Conservation (phyloP, 2,797 vertebrate genomes). For the Falco concolor region DNA sequence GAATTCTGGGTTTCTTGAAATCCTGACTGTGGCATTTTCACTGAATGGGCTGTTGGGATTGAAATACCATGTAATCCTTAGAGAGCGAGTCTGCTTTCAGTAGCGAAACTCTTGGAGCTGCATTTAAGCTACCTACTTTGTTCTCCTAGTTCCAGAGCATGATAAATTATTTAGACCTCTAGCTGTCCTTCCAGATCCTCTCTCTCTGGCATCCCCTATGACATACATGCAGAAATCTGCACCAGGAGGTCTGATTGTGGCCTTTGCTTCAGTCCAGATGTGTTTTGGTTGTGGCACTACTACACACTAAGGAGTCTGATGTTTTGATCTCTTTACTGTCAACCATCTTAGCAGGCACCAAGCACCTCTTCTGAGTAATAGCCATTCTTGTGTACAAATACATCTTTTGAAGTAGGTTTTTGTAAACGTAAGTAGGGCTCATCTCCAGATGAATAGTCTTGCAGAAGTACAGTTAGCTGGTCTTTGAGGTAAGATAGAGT, state of each 20-base stretch:
- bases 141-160: background rate
- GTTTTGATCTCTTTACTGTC: background rate
- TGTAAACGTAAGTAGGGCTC: background rate
- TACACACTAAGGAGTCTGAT: background rate
- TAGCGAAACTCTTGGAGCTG: background rate
- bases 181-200: background rate
- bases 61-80: slow-evolving; percentile 15
- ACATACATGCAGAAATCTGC: rapidly evolving
- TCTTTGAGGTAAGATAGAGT: background rate
- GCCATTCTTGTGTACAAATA: background rate
- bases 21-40: background rate
- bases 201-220: background rate
- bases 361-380: background rate
- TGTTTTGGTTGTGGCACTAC: background rate
- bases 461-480: background rate
- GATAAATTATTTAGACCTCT: background rate
- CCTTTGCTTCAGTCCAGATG: background rate
- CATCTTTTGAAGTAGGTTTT: background rate
- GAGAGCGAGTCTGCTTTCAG: background rate
- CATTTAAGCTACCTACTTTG: background rate
- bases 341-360: background rate
- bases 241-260: background rate
- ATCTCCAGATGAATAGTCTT: background rate
- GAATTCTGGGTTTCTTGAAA: background rate
- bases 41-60: background rate